These are phyloP conservation scores for Porites evermanni DNA, from an alignment of 92 coral and sea anemone species.

Conservation along the genomic window DNA sequence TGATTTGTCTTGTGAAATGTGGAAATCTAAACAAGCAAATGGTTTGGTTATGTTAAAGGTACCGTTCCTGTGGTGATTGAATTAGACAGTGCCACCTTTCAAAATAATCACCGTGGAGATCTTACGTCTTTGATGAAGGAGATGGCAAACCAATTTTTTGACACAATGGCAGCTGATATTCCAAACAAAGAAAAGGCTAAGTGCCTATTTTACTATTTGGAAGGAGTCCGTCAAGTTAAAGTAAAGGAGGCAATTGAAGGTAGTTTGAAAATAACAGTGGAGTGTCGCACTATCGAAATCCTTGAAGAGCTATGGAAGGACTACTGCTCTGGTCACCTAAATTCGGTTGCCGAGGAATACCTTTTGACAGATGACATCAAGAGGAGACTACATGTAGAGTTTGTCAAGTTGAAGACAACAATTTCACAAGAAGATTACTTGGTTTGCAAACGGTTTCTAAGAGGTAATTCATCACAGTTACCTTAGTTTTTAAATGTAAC, in stretches of 20 bases:
- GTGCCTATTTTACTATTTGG: neutral
- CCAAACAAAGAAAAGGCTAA: no score
- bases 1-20: no score
- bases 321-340: constrained; percentile 1
- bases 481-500: no score
- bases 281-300: neutral
- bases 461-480: neutral
- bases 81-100: no score
- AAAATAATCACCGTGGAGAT: no score
- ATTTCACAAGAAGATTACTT: neutral
- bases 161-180: no score
- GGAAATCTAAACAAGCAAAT: no score
- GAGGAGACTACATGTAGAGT: neutral
- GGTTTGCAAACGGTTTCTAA: neutral
- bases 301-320: neutral
- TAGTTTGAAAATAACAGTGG: neutral
- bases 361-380: constrained; percentile 3
- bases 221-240: neutral
- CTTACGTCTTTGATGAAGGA: no score
- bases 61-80: no score
- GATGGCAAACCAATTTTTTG: no score
- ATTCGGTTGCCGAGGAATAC: neutral
- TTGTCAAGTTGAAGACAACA: neutral
- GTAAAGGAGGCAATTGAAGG: neutral
- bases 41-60: no score